Evolutionary conservation across 2,888 invertebrate species (phyloP), one percentile per base, ranked within the genome.

Genomic region (Pterostichus niger): DNA sequence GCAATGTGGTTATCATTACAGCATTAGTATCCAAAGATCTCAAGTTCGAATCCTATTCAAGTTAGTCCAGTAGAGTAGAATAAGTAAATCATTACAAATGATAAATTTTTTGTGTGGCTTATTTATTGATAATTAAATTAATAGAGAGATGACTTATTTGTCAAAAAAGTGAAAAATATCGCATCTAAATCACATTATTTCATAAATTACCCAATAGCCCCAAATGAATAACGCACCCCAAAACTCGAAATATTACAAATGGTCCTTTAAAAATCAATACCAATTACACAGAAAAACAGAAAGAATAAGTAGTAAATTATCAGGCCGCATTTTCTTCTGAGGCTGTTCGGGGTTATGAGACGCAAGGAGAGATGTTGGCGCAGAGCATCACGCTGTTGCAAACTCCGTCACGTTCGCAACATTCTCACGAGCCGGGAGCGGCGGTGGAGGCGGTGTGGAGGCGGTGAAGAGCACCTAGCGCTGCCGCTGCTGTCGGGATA

Each of bases 321-420:
- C 56, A 13, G 7, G 56, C 15, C 15, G 9, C 44, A 17, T 52
- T 49, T 76, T 52, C 33, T 52, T 31, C 10, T 35, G 17, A 9
- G 15, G 35, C 24, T 15, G 10, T 15, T n/a, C 17, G 40, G 6
- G 15, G 40, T 24, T 6, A n/a, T 24, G 40, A 40, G 68, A 10
- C 15, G 11, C 46, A 49, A 31, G 6, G 44, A 6, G 46, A n/a
- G 13, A 5, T 10, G 24, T 17, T 46, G 49, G 17, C 49, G 11
- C 75, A 17, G 59, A 59, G 31, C 68, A 68, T 31, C 80, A 46
- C 33, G 64, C 61, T 44, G 49, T 79, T 59, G 17, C 79, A 15
- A 64, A 40, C 75, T 52, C 77, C 68, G 80, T 80, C 80, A 80
- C 80, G 80, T 80, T 68, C 33, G 80, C 79, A 64, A 68, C 68